These are phyloP conservation scores for Leucoma salicis DNA, from an alignment of 2,888 invertebrate genomes.

Conservation along the genomic window DNA sequence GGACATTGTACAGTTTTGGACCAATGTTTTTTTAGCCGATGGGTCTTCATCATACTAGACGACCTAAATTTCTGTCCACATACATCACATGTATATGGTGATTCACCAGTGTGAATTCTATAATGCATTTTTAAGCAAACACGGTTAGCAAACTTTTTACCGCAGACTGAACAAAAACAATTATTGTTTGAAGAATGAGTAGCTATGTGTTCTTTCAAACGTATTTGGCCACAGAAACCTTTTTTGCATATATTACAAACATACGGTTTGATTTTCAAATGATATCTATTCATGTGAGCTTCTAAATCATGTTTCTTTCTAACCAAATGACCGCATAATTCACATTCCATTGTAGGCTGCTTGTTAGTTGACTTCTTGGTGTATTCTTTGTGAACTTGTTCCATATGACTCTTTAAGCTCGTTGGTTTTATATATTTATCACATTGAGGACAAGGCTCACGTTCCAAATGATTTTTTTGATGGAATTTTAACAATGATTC, in stretches of 20 bases:
- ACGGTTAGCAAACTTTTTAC: slow-evolving; percentile 46
- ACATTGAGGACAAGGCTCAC: slow-evolving; percentile 37
- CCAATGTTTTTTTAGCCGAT: slow-evolving; percentile 45
- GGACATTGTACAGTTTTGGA: slow-evolving; percentile 47
- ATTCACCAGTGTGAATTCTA: slow-evolving; percentile 47
- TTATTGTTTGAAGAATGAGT: slow-evolving; percentile 34
- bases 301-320: slow-evolving; percentile 39
- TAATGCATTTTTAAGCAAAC: slow-evolving; percentile 49
- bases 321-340: slow-evolving; percentile 36
- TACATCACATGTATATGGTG: slow-evolving; percentile 47
- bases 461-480: slow-evolving; percentile 34
- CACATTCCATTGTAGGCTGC: slow-evolving; percentile 21
- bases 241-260: slow-evolving; percentile 40
- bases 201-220: slow-evolving; percentile 39
- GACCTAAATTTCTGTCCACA: slow-evolving; percentile 49
- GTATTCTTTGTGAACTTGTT: slow-evolving; percentile 27
- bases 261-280: slow-evolving; percentile 43
- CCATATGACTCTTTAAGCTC: slow-evolving; percentile 42
- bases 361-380: slow-evolving; percentile 1
- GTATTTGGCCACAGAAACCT: slow-evolving; percentile 41
- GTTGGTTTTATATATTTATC: slow-evolving; percentile 31
- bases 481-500: slow-evolving; percentile 38
- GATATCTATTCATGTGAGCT: slow-evolving; percentile 44
- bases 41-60: slow-evolving; percentile 48
- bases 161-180: slow-evolving; percentile 40